Evolutionary conservation across 2,113 vertebrate genomes (phyloP), one percentile per base, ranked within the genome.

Genomic region (Callipepla californica): DNA sequence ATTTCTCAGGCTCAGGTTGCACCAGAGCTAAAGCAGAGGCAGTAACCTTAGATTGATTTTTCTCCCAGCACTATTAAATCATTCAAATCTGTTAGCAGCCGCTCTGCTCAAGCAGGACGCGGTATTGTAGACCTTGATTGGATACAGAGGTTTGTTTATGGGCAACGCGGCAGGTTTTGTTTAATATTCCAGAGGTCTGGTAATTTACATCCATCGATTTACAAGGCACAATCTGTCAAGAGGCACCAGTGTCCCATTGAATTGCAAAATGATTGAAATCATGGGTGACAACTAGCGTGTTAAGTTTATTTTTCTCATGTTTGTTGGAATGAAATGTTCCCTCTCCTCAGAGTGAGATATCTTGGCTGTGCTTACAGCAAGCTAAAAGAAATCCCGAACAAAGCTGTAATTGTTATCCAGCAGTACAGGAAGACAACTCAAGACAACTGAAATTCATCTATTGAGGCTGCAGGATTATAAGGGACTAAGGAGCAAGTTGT

Each of bases 201-300:
- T 94, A 94, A 97, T 98, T 97, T 95, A 95, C 97, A 94, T 87
- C 93, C 98, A 97, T 98, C 47, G 82, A 97, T 98, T 97, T 91
- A 66, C 94, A 48, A 73, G 89, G 75, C 45, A 16, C 88, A 88
- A 45, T 59, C 73, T 92, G 91, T 62, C 92, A 45, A 65, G 83
- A 87, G 78, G 59, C 67, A 15, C 61, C 23, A 3, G 70, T 22
- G 0, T 91, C 2, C 0, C 74, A 8, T 1, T 53, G 36, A 70
- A 30, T 40, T 40, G 78, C 91, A 88, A 80, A 53, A 78, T 18
- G 82, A 86, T 84, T 59, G 92, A 94, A 97, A 82, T 85, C 47
- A 0, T 15, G 51, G 86, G 40, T 51, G 96, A 45, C 89, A 47
- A 79, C 7, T 3, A n/a, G 22, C 5, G n/a, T 4, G 85, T 42